Evolutionary conservation across 2,888 invertebrate genomes (phyloP), one percentile per base, ranked within the genome.

Genomic region (Ochropleura leucogaster): DNA sequence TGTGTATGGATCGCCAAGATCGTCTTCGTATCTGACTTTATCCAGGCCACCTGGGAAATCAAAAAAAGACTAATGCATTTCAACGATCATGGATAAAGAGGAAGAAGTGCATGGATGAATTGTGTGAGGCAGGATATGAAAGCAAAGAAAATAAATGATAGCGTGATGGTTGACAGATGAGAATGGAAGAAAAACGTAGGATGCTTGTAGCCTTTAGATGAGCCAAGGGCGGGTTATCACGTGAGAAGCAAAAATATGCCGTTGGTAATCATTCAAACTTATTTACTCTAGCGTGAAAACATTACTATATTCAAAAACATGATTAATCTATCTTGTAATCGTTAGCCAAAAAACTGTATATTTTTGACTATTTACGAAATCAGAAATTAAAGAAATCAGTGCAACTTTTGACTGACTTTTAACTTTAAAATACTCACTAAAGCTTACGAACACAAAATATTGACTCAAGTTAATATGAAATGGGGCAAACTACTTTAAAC

Each of bases 1-100:
- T 98, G 98, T 68, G 98, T 98, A 94, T 98, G 98, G 91, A 98
- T 98, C 63, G 98, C 98, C 85, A 98, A 97, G 89, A 98, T 98
- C 74, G 98, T 98, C 95, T 98, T 98, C 83, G 98, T 98, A 93
- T 98, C 98, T 30, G 98, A 98, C 94, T 98, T 98, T 94, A 98
- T 98, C 98, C 98, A 98, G 88, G 98, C 98, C 90, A 98, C 98
- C 98, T 98, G 96, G 84, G 85, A 44, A 68, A 49, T 51, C 70
- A 53, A 44, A 65, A 55, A 1, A 40, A 40, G 8, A 40, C 40
- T 40, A 16, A 30, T 40, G 30, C 16, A 30, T 30, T 8, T 30
- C 16, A 16, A 16, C 30, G 16, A 30, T 30, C 3, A 30, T 30
- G 30, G 14, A 30, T 55, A 5, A 20, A 20, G 55, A 53, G 2